A percentile compares a stretch with the other conserved stretches of the same genome.
Conservation (phyloP, 2,113 vertebrate genomes). For the Daboia siamensis region DNA sequence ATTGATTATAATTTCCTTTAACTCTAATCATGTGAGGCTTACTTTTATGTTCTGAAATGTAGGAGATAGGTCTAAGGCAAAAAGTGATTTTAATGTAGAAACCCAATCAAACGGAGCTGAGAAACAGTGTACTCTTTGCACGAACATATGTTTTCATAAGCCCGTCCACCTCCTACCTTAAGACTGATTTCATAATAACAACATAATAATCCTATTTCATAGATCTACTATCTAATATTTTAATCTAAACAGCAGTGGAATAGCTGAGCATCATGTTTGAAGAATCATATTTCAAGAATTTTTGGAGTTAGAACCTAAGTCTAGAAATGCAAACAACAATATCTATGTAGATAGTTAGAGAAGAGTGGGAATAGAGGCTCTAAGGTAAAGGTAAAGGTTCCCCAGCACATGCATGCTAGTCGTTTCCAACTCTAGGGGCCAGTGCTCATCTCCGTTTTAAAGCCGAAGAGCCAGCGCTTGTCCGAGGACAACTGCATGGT, state of each 20-base stretch:
- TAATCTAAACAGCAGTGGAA: background rate
- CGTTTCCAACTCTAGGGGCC: too few species aligned
- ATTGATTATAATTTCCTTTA: background rate
- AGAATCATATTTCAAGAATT: background rate
- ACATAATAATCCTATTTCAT: background rate
- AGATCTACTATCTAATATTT: background rate
- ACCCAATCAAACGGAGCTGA: background rate
- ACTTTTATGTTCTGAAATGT: conserved; percentile 19
- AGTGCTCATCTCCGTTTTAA: too few species aligned
- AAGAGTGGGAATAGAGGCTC: background rate
- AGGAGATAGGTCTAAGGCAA: background rate
- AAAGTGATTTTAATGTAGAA: background rate
- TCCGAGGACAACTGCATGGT: too few species aligned
- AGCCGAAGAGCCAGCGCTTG: too few species aligned
- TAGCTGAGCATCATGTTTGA: background rate
- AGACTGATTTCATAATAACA: background rate
- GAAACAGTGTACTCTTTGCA: background rate
- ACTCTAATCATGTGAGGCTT: background rate
- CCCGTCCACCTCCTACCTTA: accelerated
- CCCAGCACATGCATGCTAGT: too few species aligned
- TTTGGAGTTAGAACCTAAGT: background rate
- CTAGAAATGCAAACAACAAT: background rate
- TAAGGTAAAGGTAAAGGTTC: too few species aligned
- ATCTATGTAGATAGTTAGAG: background rate
- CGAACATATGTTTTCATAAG: background rate